These are phyloP conservation scores for Salvator merianae DNA, from an alignment of 2,113 vertebrate species.

Conservation along the genomic window DNA sequence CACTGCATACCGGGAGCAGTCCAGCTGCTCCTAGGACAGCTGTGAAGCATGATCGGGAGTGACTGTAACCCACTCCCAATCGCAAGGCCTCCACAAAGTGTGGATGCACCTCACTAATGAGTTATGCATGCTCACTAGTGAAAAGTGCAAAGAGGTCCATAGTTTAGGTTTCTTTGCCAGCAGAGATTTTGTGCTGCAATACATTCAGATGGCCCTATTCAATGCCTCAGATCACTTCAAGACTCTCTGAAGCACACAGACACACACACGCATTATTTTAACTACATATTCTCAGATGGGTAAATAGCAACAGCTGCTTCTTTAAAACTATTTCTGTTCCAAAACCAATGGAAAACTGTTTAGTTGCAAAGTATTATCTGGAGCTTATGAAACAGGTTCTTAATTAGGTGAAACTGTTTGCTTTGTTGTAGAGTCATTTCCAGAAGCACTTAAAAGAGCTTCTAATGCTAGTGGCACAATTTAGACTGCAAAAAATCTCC, in stretches of 20 bases:
- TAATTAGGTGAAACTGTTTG: slow-evolving; percentile 62
- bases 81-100: too few species aligned
- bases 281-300: background rate
- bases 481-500: slow-evolving; percentile 32
- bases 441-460: slow-evolving; percentile 51
- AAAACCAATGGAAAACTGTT: slow-evolving; percentile 52
- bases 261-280: background rate
- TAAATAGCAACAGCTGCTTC: slow-evolving; percentile 26
- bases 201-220: slow-evolving; percentile 5
- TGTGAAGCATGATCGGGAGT: too few species aligned
- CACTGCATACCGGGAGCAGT: too few species aligned
- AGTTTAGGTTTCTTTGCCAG: background rate
- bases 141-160: too few species aligned
- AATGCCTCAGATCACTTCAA: background rate
- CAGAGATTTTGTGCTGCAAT: background rate
- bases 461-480: slow-evolving; percentile 46
- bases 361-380: slow-evolving; percentile 59
- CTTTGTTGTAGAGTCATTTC: slow-evolving; percentile 47
- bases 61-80: too few species aligned
- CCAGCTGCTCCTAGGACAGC: too few species aligned
- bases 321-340: slow-evolving; percentile 48
- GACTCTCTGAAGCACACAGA: background rate
- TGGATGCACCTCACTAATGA: too few species aligned
- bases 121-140: too few species aligned
- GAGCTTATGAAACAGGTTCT: slow-evolving; percentile 52